phyloP scores from a whole-genome alignment of 2,113 vertebrate genomes.

The Empidonax traillii region DNA sequence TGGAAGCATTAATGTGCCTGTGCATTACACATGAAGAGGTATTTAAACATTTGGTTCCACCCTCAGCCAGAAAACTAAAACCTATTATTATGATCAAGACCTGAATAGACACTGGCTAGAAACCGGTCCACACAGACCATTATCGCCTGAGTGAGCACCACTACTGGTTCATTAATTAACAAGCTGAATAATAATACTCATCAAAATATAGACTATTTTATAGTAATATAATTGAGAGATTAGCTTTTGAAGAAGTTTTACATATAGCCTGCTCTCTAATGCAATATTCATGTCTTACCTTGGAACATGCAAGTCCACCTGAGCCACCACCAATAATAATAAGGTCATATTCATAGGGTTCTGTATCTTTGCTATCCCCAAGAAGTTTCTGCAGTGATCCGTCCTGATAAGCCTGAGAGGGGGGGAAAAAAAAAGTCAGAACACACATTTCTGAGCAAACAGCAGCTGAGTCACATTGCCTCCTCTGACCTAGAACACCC shows the following conservation, averaged over 20 bases:
- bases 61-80: background rate
- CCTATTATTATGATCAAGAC: background rate
- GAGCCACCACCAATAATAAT: slow-evolving; percentile 95
- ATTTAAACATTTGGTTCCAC: background rate
- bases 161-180: background rate
- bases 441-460: background rate
- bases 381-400: slow-evolving; percentile 88
- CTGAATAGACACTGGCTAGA: background rate
- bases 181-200: background rate
- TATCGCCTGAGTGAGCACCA: background rate
- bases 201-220: background rate
- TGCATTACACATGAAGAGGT: background rate
- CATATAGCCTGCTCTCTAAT: background rate
- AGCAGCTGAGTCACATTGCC: background rate
- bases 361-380: slow-evolving; percentile 33
- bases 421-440: background rate
- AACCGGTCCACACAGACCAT: background rate
- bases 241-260: background rate
- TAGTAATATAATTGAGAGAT: background rate
- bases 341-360: slow-evolving; percentile 88
- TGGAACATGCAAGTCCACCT: slow-evolving; percentile 93
- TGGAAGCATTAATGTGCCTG: background rate
- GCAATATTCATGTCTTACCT: slow-evolving; percentile 74
- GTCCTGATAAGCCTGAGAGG: slow-evolving; percentile 82
- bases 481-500: background rate